Conservation (phyloP, 1,140 invertebrate species). For the Leptestheria dahalacensis region DNA sequence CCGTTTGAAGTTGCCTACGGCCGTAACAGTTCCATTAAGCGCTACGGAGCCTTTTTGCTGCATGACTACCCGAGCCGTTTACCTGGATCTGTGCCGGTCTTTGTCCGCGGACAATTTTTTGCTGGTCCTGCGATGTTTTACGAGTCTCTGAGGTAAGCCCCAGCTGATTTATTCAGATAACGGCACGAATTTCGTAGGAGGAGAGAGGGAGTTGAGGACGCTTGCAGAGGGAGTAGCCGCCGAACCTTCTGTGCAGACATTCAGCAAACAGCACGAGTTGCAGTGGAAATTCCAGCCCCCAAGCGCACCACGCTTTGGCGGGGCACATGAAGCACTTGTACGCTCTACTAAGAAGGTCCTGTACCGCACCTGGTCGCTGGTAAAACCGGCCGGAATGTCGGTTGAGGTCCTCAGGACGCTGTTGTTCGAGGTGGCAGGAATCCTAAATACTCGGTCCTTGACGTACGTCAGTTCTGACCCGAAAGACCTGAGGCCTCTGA, state of each 20-base stretch:
- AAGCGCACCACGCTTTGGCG: slow-evolving; percentile 17
- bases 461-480: slow-evolving; percentile 22
- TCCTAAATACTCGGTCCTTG: slow-evolving; percentile 24
- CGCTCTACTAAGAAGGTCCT: slow-evolving; percentile 14
- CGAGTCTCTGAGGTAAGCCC: slow-evolving; percentile 19
- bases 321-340: slow-evolving; percentile 20
- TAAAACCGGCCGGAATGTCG: not conserved
- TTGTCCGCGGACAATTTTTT: slow-evolving; percentile 20
- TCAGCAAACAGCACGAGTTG: slow-evolving; percentile 2
- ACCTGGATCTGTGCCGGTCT: slow-evolving; percentile 20
- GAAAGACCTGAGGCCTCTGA: slow-evolving; percentile 23
- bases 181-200: slow-evolving; percentile 24
- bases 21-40: not conserved
- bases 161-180: slow-evolving; percentile 22
- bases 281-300: slow-evolving; percentile 20
- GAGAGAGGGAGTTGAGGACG: slow-evolving; percentile 16
- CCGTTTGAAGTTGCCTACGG: slow-evolving; percentile 17
- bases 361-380: not conserved
- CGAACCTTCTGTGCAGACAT: not conserved
- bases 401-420: slow-evolving; percentile 20
- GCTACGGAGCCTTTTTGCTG: slow-evolving; percentile 15
- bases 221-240: not conserved
- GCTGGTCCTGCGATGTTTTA: slow-evolving; percentile 22
- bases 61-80: slow-evolving; percentile 12
- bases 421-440: slow-evolving; percentile 21